Conservation (phyloP, 2,113 vertebrate genomes). For the Hippocampus barbouri region DNA sequence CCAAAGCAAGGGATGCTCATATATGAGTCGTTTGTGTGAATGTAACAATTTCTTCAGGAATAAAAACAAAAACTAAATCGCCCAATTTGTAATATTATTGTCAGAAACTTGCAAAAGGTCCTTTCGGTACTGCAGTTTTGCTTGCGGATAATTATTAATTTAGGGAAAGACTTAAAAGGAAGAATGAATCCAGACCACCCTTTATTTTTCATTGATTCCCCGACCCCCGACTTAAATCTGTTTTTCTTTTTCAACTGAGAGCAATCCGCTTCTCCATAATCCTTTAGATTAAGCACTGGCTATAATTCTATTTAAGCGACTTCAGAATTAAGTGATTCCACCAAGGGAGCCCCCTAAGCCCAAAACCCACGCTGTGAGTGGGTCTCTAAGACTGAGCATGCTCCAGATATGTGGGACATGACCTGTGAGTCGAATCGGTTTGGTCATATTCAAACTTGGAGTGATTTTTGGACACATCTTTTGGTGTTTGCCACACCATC, state of each 20-base stretch:
- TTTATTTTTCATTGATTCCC: not conserved
- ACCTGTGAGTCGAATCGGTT: slow-evolving; percentile 35
- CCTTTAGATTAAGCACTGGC: slow-evolving; percentile 52
- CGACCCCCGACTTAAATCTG: not conserved
- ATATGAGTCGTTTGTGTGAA: slow-evolving; percentile 8
- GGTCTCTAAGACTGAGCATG: slow-evolving; percentile 13
- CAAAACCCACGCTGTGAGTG: slow-evolving; percentile 26
- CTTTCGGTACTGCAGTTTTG: not conserved
- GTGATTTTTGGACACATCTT: slow-evolving; percentile 6
- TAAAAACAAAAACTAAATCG: not conserved
- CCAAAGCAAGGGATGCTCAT: slow-evolving; percentile 25
- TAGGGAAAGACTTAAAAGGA: not conserved
- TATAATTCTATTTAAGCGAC: slow-evolving; percentile 56
- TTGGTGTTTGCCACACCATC: slow-evolving; percentile 5
- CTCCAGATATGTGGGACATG: slow-evolving; percentile 29
- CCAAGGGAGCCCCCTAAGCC: slow-evolving; percentile 44
- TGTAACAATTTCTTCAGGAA: slow-evolving; percentile 15
- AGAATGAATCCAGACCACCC: not conserved
- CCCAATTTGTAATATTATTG: slow-evolving; percentile 4
- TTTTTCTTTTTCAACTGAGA: slow-evolving; percentile 39
- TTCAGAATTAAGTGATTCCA: slow-evolving; percentile 47
- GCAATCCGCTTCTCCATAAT: slow-evolving; percentile 50
- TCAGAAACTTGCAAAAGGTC: not conserved
- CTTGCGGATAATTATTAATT: not conserved
- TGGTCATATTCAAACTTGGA: slow-evolving; percentile 7